These are phyloP conservation scores for Corydoras maculifer DNA, from an alignment of 2,113 vertebrate species.

Conservation along the genomic window DNA sequence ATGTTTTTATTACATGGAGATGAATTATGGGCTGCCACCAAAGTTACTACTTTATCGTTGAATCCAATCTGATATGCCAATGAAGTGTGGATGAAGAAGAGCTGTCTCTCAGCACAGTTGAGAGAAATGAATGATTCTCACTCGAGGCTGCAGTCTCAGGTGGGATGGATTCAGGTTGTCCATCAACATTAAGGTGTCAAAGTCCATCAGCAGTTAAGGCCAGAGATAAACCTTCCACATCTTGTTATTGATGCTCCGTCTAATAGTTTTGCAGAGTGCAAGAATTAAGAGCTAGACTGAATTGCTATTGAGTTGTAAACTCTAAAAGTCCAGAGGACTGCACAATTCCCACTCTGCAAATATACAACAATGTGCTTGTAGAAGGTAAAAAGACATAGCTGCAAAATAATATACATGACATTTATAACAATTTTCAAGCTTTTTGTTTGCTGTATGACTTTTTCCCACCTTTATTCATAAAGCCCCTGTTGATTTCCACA, in stretches of 20 bases:
- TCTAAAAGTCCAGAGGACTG: no score
- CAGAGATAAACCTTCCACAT: not conserved
- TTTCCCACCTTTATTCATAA: no score
- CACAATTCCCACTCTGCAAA: no score
- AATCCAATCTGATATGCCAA: slow-evolving; percentile 11
- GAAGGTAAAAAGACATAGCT: no score
- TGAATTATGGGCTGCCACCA: slow-evolving; percentile 31
- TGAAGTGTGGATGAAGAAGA: slow-evolving; percentile 32
- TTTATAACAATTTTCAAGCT: no score
- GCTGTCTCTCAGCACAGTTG: slow-evolving; percentile 22
- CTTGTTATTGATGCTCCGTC: not conserved
- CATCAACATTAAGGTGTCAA: slow-evolving; percentile 32
- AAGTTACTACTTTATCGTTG: slow-evolving; percentile 28
- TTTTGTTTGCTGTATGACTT: no score
- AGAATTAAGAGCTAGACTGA: not conserved
- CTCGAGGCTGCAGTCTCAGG: slow-evolving; percentile 5
- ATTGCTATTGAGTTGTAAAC: no score
- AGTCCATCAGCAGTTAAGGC: slow-evolving; percentile 6
- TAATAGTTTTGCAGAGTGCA: not conserved
- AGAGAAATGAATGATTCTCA: slow-evolving; percentile 26
- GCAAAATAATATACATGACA: no score
- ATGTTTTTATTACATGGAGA: slow-evolving; percentile 26
- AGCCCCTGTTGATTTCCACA: no score
- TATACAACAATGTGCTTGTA: no score
- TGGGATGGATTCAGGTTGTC: slow-evolving; percentile 29